Evolutionary conservation across 2,113 vertebrate genomes (phyloP).

Genomic region (mouse (Mus musculus)): GRCm39 chr15:86604501-86605000

Average conservation of each 20-base stretch:
- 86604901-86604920: neutral
- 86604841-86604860: neutral
- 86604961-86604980: neutral
- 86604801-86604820: neutral
- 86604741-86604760: neutral
- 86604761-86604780: neutral
- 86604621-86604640: rapidly evolving
- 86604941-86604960: no score
- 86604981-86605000: neutral
- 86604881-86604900: no score
- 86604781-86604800: rapidly evolving
- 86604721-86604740: neutral
- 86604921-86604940: rapidly evolving
- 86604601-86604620: neutral
- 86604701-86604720: neutral
- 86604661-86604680: neutral
- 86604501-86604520: neutral
- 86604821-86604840: neutral
- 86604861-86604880: no score
- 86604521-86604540: rapidly evolving
- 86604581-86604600: neutral
- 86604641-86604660: neutral
- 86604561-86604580: rapidly evolving
- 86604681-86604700: neutral
- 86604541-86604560: rapidly evolving